Conservation (phyloP, 2,113 vertebrate genomes). For the Chaenocephalus aceratus region DNA sequence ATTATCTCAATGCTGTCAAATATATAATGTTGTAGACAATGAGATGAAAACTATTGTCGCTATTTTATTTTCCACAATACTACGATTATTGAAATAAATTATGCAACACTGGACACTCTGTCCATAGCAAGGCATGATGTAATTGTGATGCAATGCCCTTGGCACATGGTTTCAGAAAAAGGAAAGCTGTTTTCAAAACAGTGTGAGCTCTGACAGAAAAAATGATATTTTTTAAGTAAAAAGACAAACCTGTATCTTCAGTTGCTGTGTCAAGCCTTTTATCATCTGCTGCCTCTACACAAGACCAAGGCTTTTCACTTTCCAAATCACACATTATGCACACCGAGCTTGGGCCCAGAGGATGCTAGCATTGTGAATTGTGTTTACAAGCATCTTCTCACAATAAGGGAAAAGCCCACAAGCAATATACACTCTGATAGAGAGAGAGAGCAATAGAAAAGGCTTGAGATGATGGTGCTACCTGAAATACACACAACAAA, state of each 20-base stretch:
- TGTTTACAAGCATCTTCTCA: conserved; percentile 59
- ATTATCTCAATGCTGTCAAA: neutral
- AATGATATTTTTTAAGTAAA: conserved; percentile 17
- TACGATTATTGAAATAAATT: conserved; percentile 32
- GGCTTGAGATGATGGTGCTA: neutral
- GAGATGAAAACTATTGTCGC: neutral
- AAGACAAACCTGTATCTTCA: conserved; percentile 49
- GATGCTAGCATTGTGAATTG: conserved; percentile 53
- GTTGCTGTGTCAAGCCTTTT: conserved; percentile 18
- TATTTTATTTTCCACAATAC: conserved; percentile 20
- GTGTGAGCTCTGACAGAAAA: conserved; percentile 37
- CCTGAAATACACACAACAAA: neutral
- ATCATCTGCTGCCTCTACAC: conserved; percentile 32
- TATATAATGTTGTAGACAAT: conserved; percentile 6
- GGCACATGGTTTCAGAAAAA: conserved; percentile 39
- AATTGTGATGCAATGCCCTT: conserved; percentile 66
- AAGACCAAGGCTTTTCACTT: conserved; percentile 37
- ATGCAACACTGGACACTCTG: conserved; percentile 22
- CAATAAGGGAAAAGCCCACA: conserved; percentile 46
- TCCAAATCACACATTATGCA: conserved; percentile 52
- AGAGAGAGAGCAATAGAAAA: conserved; percentile 10
- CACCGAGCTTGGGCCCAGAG: conserved; percentile 45
- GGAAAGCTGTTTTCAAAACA: conserved; percentile 33
- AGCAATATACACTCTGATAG: conserved; percentile 32
- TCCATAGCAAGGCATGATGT: conserved; percentile 44